Evolutionary conservation across 1,140 invertebrate genomes (phyloP), one percentile per base, ranked within the genome.

Genomic region (Tetragonula clypearis): DNA sequence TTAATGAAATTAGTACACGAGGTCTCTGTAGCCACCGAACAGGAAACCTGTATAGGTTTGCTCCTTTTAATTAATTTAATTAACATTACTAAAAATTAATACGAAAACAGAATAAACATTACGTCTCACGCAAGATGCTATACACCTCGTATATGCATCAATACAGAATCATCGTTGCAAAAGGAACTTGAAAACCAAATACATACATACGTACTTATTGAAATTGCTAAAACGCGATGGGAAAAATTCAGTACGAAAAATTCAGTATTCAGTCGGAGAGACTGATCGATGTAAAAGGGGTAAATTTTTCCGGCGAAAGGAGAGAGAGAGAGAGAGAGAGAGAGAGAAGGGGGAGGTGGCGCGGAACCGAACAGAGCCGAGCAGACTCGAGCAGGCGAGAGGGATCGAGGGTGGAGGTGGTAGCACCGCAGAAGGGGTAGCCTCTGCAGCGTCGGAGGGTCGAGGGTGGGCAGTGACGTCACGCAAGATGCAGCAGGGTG

Each of bases 401-500:
- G 69, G 55, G 49, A 26, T n/a, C 15, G 76, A 80, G 75, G 79
- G 85, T 85, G 84, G 84, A 60, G 77, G 81, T 74, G 86, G 75
- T 49, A 55, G 60, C 69, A 35, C 73, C 78, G 88, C 86, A 81
- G 90, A 90, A 88, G 90, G 89, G 90, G 84, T 91, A 84, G 88
- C 74, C 85, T 84, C 69, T 87, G 81, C 74, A 84, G 86, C 74
- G 71, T 86, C 87, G 87, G 80, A 86, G 91, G 85, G 88, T 15
- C 68, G 86, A 83, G 90, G 90, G 92, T 91, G 92, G 90, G 79
- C 72, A 74, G 77, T 91, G 90, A 91, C 88, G 90, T 91, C 87
- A 92, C 90, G 91, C 90, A 92, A 92, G 91, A 91, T 92, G 92
- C 90, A 89, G 88, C 87, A 87, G 85, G 88, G 84, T 92, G 89